Percentiles rank a stretch among this genome's conserved stretches.
Conservation (phyloP, 2,113 vertebrate species). For the Puma concolor region DNA sequence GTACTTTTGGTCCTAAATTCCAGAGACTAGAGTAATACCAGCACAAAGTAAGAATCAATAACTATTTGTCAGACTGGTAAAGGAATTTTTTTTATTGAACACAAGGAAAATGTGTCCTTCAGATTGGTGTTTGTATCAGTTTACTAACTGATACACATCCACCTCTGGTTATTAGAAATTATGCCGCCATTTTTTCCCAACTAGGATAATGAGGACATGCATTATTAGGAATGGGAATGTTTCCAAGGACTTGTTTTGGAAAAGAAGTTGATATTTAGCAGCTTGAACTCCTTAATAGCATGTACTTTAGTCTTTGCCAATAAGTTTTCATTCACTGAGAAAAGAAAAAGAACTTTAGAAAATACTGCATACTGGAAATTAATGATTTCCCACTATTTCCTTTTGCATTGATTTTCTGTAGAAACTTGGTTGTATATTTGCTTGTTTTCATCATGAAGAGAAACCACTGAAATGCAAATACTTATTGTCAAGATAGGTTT, state of each 20-base stretch:
- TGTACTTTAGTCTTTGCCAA: background rate
- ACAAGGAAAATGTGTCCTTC: conserved; percentile 3
- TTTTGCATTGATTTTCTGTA: conserved; percentile 18
- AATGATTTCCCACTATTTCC: conserved; percentile 9
- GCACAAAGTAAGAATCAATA: background rate
- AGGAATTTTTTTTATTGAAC: conserved; percentile 48
- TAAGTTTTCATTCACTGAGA: conserved; percentile 36
- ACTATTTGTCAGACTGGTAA: background rate
- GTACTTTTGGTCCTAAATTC: background rate
- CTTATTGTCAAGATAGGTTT: background rate
- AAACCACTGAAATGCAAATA: conserved; percentile 18
- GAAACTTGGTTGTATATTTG: background rate
- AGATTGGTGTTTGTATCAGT: background rate
- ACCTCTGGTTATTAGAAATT: conserved; percentile 16
- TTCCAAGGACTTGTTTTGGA: conserved; percentile 29
- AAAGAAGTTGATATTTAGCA: conserved; percentile 15
- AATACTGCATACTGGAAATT: background rate
- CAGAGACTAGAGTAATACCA: background rate
- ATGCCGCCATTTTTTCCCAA: background rate
- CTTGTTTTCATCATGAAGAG: conserved; percentile 2
- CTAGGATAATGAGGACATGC: conserved; percentile 13
- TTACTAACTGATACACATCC: background rate
- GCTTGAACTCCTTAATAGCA: conserved; percentile 28
- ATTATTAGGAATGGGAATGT: conserved; percentile 14
- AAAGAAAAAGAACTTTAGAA: conserved; percentile 34